phyloP scores from a whole-genome alignment of 2,113 vertebrate genomes.

The Promerops cafer region DNA sequence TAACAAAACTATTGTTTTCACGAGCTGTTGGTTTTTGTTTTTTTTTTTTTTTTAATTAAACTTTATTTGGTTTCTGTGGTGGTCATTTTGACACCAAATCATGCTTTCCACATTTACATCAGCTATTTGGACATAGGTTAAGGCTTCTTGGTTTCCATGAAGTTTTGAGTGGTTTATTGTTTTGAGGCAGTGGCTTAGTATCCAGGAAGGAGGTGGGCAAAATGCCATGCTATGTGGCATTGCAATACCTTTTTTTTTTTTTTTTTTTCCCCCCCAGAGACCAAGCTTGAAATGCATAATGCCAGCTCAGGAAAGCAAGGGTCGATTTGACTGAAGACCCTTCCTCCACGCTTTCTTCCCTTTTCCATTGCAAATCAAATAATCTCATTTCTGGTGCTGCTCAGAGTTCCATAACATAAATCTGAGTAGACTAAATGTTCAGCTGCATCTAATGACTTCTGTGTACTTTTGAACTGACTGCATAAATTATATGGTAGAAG shows the following conservation, averaged over 20 bases:
- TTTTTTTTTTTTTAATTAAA: background rate
- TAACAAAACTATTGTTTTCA: background rate
- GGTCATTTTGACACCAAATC: background rate
- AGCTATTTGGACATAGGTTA: background rate
- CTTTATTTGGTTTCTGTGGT: background rate
- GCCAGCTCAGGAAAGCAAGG: background rate
- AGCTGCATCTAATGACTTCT: slow-evolving; percentile 30
- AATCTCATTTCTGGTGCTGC: slow-evolving; percentile 28
- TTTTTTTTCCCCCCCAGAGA: background rate
- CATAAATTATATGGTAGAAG: slow-evolving; percentile 14
- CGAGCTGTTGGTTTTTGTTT: background rate
- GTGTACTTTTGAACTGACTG: slow-evolving; percentile 25
- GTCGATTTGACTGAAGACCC: background rate
- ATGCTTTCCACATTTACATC: background rate
- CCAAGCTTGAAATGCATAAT: background rate
- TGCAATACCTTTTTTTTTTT: background rate
- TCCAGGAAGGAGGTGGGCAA: background rate
- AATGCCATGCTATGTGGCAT: background rate
- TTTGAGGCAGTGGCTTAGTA: background rate
- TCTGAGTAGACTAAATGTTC: background rate
- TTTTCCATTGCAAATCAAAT: background rate
- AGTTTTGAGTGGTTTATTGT: background rate
- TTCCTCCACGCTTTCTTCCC: background rate
- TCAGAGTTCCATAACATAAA: background rate
- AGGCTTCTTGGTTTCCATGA: background rate